These are phyloP conservation scores for Phoxinus dragarum DNA, from an alignment of 2,797 vertebrate genomes.

Conservation along the genomic window DNA sequence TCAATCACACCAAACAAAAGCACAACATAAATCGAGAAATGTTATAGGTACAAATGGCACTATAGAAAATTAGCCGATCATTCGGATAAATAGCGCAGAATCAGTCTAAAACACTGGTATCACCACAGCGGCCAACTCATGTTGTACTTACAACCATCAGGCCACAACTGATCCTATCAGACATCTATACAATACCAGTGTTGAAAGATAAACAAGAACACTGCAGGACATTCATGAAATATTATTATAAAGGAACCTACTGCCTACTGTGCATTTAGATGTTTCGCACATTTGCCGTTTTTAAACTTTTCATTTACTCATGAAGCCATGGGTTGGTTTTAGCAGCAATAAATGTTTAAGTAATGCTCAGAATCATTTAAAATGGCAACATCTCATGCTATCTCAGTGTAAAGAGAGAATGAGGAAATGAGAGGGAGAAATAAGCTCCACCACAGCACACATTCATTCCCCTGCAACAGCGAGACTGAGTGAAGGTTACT, in stretches of 20 bases:
- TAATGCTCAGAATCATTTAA: constrained; percentile 36
- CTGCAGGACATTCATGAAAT: background rate
- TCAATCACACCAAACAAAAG: constrained; percentile 29
- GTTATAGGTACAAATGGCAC: constrained; percentile 35
- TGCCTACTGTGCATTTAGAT: background rate
- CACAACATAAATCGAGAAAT: constrained; percentile 42
- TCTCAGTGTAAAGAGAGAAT: constrained; percentile 54
- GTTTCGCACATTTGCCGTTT: background rate
- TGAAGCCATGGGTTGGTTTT: background rate
- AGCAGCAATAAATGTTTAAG: constrained; percentile 25
- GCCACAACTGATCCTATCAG: background rate
- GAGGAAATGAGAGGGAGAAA: constrained; percentile 57
- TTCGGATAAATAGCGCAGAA: constrained; percentile 45
- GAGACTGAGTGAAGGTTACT: constrained; percentile 43
- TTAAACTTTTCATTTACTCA: background rate
- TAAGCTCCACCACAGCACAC: constrained; percentile 13
- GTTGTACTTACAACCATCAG: constrained; percentile 50
- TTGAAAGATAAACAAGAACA: background rate
- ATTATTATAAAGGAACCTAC: background rate
- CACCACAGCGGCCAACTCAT: constrained; percentile 20
- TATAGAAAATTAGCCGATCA: constrained; percentile 22
- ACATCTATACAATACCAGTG: constrained; percentile 18
- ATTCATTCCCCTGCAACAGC: constrained; percentile 4
- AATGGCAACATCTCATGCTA: constrained; percentile 24
- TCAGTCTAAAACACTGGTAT: constrained; percentile 27